Conservation (phyloP, 2,888 invertebrate genomes). For the Volucella inanis region DNA sequence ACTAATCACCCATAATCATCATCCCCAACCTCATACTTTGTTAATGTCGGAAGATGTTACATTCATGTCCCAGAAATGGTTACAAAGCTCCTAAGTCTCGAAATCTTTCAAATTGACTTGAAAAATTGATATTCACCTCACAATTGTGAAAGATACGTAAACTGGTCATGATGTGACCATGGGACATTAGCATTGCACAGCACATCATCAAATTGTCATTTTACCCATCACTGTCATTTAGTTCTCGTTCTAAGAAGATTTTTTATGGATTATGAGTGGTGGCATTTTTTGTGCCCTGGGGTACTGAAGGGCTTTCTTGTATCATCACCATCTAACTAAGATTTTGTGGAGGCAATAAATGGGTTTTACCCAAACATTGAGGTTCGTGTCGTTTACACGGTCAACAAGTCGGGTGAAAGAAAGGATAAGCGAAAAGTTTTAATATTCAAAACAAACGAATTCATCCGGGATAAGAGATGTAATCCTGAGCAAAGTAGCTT, state of each 20-base stretch:
- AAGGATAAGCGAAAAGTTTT: conserved; percentile 62
- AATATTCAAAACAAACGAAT: conserved; percentile 73
- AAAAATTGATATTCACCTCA: conserved; percentile 61
- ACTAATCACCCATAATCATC: no score
- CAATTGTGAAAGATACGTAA: conserved; percentile 39
- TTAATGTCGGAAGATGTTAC: no score
- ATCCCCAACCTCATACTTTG: no score
- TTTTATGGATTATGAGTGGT: conserved; percentile 36
- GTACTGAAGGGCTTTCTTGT: conserved; percentile 1
- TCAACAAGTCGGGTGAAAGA: conserved; percentile 60
- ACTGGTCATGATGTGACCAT: conserved; percentile 58
- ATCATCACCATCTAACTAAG: conserved; percentile 38
- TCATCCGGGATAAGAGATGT: conserved; percentile 72
- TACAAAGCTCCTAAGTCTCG: conserved; percentile 40
- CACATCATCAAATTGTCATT: conserved; percentile 71
- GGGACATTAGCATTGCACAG: conserved; percentile 54
- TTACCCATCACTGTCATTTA: conserved; percentile 42
- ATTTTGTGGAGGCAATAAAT: conserved; percentile 55
- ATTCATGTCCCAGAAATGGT: not conserved
- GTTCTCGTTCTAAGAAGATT: conserved; percentile 10
- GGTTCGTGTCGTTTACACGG: conserved; percentile 46
- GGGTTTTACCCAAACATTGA: conserved; percentile 31
- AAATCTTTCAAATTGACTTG: conserved; percentile 11
- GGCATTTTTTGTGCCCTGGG: conserved; percentile 12
- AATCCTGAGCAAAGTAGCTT: conserved; percentile 65